Base-by-base conservation (phyloP, 2,797 vertebrate species). In the Streptopelia turtur region DNA sequence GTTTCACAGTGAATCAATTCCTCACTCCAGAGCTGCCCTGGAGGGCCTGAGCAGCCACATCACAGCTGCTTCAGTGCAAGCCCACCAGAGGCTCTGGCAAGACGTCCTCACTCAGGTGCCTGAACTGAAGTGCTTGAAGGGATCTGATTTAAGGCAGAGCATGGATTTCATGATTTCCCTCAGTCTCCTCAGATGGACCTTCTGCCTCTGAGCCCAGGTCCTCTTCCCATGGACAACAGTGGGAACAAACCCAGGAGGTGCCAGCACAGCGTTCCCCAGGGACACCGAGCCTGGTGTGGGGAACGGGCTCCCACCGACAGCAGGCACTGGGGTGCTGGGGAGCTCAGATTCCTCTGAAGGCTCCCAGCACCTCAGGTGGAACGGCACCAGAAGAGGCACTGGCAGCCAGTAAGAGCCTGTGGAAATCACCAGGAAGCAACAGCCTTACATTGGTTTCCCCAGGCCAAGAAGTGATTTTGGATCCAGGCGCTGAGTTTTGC, bases 31-130 rank as follows among this genome's bases (percentile, higher is more conserved):
- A 71, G 47, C 45, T 57, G 59, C 12, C 41, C 52, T 61, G 13
- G 22, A 9, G 41, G 50, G 4, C 14, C 74, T 11, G 28, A 81
- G 77, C 81, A 90, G n/a, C 43, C 49, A 63, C 2, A 3, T 9
- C 50, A 4, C 43, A 3, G 30, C 47, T 31, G 0, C 2, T 11
- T 15, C 2, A 0, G 30, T 7, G 49, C 69, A 56, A 37, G 30
- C 21, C 10, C 31, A 49, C n/a, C 50, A 30, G 27, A 49, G n/a
- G 47, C 35, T 65, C 31, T 56, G 80, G 80, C 80, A 66, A 45
- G 30, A 23, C n/a, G 59, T 43, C 72, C 56, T 49, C 33, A 16
- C 1, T 1, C 1, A 1, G 57, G 68, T 47, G n/a, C 39, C 39
- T 17, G 11, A 10, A 3, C 41, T 14, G n/a, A 13, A 22, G 35